A percentile compares a stretch with the other conserved stretches of the same genome.
Evolutionary conservation across 2,888 invertebrate species (phyloP).

Genomic region (Zygogramma bicolorata): DNA sequence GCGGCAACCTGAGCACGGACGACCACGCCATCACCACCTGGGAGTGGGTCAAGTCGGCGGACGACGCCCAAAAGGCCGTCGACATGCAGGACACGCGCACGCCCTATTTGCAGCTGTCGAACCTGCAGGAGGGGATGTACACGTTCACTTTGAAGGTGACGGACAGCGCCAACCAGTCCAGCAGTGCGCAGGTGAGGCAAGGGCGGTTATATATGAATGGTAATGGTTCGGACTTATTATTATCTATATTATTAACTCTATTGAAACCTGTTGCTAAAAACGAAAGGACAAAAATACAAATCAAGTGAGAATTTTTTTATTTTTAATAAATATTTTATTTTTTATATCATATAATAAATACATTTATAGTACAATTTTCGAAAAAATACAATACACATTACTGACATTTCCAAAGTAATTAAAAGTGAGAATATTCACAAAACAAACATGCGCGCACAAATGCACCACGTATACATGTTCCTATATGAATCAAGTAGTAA

Average conservation of each 20-base stretch:
- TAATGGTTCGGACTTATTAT: no score
- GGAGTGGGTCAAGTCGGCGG: slow-evolving; percentile 95
- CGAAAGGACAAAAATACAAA: no score
- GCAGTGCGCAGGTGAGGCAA: slow-evolving; percentile 74
- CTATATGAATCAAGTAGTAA: no score
- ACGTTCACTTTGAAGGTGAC: slow-evolving; percentile 94
- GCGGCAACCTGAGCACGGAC: slow-evolving; percentile 92
- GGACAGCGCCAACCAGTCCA: slow-evolving; percentile 90
- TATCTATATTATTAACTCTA: no score
- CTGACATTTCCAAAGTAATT: no score
- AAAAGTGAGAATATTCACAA: not conserved
- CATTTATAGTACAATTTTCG: no score
- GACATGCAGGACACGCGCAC: slow-evolving; percentile 97
- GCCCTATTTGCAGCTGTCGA: slow-evolving; percentile 86
- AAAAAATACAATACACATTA: no score
- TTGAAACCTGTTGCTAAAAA: no score
- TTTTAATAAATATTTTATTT: not conserved
- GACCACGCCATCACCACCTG: slow-evolving; percentile 93
- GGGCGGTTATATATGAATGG: no score
- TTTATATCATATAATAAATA: not conserved
- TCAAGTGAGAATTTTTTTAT: no score
- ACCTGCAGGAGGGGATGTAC: slow-evolving; percentile 94
- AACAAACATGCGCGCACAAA: no score
- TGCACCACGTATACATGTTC: no score
- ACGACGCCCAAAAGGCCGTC: slow-evolving; percentile 89